These are phyloP conservation scores for Hippocampus comes DNA, from an alignment of 2,113 vertebrate genomes.

Conservation along the genomic window DNA sequence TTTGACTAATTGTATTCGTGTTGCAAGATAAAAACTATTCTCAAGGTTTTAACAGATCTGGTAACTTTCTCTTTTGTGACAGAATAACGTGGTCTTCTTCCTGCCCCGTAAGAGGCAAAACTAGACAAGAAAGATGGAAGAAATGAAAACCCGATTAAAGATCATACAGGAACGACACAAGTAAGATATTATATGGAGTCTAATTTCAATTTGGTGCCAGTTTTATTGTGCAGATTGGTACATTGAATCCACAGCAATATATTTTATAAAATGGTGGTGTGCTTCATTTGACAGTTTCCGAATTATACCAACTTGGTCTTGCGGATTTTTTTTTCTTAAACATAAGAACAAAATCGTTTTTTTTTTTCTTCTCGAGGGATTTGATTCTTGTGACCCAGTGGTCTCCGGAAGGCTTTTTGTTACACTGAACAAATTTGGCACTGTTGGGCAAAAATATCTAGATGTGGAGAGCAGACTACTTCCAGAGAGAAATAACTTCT, in stretches of 20 bases:
- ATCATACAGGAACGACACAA: slow-evolving; percentile 62
- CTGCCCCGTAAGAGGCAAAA: background rate
- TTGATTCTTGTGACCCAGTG: background rate
- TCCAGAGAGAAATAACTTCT: background rate
- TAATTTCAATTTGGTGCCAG: slow-evolving; percentile 1
- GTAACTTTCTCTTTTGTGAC: background rate
- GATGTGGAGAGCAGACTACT: background rate
- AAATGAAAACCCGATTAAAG: slow-evolving; percentile 52
- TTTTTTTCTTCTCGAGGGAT: background rate
- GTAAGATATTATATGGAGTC: slow-evolving; percentile 41
- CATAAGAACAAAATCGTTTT: slow-evolving; percentile 2
- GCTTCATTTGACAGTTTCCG: slow-evolving; percentile 8
- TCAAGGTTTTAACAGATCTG: background rate
- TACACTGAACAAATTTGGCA: background rate
- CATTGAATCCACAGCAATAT: slow-evolving; percentile 18
- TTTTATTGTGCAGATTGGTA: background rate
- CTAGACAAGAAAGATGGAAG: slow-evolving; percentile 53
- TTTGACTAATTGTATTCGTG: background rate
- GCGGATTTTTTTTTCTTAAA: slow-evolving; percentile 8
- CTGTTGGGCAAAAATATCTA: background rate
- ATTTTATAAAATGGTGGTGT: background rate
- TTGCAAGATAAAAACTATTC: background rate
- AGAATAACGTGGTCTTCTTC: background rate
- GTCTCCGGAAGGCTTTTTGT: background rate
- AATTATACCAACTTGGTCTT: slow-evolving; percentile 9